Evolutionary conservation across 2,888 invertebrate species (phyloP), one percentile per base, ranked within the genome.

Genomic region (Spisula subtruncata): DNA sequence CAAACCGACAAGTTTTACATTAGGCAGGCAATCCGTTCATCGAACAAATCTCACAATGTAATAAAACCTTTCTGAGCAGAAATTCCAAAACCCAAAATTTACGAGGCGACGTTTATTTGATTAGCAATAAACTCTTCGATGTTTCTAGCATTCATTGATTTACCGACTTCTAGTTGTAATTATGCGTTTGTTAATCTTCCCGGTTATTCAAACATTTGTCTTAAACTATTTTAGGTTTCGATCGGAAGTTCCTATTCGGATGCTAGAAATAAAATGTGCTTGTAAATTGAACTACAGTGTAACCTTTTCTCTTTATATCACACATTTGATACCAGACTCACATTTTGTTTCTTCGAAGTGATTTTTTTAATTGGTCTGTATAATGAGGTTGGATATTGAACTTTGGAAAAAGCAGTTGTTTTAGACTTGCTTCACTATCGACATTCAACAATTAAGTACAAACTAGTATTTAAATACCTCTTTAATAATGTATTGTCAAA

Each of bases 91-190:
- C 6, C 60, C 10, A 5, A 66, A 66, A 66, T 66, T 66, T 66
- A 66, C n/a, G 60, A 66, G 60, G 25, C 60, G 8, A 66, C 25
- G 25, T 25, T 66, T 66, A 66, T 66, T 66, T 66, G 60, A 66
- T 66, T 66, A 66, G 60, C 60, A 25, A 66, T 25, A n/a, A 66
- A 66, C 5, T 6, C 25, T 25, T 25, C 25, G 25, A 25, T 56
- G 25, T 66, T 66, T 25, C 60, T 25, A 25, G 60, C 25, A 66
- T 25, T 51, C 51, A 66, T 66, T 66, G 60, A 66, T 66, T 66
- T 1, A 25, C 60, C n/a, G 51, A 25, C 25, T n/a, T 25, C 60
- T 25, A 41, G 20, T 66, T 66, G 25, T 25, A 66, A 66, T 66
- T 66, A 66, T 66, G 60, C n/a, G 10, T 66, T 66, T 66, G 60